Base-by-base conservation (phyloP, 2,113 vertebrate species). In the Accipiter virgatus region DNA sequence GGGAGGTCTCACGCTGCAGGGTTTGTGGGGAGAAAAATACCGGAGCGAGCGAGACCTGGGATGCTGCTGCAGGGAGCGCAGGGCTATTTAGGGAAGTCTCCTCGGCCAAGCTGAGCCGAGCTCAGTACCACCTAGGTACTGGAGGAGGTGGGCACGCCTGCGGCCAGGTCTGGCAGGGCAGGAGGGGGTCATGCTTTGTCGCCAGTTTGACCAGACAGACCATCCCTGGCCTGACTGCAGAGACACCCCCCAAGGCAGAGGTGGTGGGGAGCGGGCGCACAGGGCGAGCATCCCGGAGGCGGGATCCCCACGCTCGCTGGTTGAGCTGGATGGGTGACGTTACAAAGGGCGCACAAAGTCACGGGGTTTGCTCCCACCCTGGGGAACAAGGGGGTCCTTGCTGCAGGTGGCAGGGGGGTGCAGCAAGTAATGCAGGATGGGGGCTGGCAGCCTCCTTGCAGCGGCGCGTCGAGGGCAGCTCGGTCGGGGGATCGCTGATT, bases 401-500 rank as follows among this genome's bases (percentile, higher is more conserved):
- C 34, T 19, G 61, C 21, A 23, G 23, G 6, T 65, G 67, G 71
- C 52, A 3, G 5, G 20, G 62, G 61, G 25, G 42, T 34, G 31
- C 66, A 45, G 56, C 21, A 14, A 13, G 10, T 29, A 22, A 31
- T 0, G 1, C 32, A 14, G 84, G 59, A 34, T 3, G 17, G 18
- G 19, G 32, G 38, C 62, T n/a, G 43, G 66, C 66, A 83, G 81
- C 40, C 31, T 65, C 43, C 48, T 77, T 45, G 74, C 36, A 4
- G 67, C 47, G 43, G 67, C 1, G 0, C 22, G 27, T 26, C 1
- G 0, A 48, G 63, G n/a, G 27, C 93, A 86, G 31, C 53, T 59
- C 2, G 0, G 10, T 23, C 0, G 0, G 31, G 45, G 13, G 1
- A 48, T 56, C 27, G 1, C 53, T 2, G n/a, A 6, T 61, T 31